Conservation (phyloP, 1,140 invertebrate species). For the Rhynchophorus ferrugineus region DNA sequence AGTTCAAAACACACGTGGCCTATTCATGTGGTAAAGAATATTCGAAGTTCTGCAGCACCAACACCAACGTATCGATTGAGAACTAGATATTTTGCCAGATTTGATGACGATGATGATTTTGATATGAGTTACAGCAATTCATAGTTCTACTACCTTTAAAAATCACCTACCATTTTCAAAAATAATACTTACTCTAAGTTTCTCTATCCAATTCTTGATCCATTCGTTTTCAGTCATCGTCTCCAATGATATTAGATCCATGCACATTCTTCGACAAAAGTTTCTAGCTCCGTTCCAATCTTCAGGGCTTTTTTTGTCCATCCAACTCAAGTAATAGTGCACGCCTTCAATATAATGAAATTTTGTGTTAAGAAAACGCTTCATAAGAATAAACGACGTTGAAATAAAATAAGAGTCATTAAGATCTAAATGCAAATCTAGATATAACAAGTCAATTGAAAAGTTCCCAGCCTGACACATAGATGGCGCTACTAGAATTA, state of each 20-base stretch:
- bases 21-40: no score
- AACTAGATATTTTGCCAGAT: no score
- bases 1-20: no score
- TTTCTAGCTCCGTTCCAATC: slow-evolving; percentile 78
- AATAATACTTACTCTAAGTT: slow-evolving; percentile 59
- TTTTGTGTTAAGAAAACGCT: neutral
- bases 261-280: slow-evolving; percentile 74
- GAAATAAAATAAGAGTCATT: no score
- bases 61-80: no score
- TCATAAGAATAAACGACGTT: no score
- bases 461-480: neutral
- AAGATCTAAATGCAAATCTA: neutral
- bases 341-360: neutral
- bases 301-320: slow-evolving; percentile 51
- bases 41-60: no score
- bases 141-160: no score
- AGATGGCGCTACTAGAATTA: neutral
- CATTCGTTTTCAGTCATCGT: slow-evolving; percentile 74
- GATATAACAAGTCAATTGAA: neutral
- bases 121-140: no score
- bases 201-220: slow-evolving; percentile 66
- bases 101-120: no score
- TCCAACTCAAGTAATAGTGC: slow-evolving; percentile 74
- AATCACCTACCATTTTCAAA: no score
- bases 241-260: slow-evolving; percentile 77